phyloP scores from a whole-genome alignment of 2,888 invertebrate species.

The Ennomos quercinarius region DNA sequence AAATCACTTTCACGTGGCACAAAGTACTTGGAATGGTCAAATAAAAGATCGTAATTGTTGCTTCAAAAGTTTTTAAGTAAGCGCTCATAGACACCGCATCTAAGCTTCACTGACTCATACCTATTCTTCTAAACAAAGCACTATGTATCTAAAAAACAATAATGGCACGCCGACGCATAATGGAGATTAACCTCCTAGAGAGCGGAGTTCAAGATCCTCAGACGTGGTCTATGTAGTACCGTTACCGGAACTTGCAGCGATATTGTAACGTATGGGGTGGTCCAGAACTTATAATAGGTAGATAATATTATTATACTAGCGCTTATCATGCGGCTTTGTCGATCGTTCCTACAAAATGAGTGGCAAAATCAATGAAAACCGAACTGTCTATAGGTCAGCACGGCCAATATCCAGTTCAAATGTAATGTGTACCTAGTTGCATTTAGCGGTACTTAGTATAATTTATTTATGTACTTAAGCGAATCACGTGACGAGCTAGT shows the following conservation, averaged over 20 bases:
- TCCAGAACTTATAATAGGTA: constrained; percentile 3
- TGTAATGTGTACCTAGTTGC: too few species aligned
- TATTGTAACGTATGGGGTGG: constrained; percentile 28
- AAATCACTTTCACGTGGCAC: too few species aligned
- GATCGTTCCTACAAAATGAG: too few species aligned
- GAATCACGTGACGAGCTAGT: too few species aligned
- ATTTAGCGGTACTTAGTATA: too few species aligned
- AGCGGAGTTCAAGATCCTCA: constrained; percentile 35
- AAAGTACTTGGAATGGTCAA: too few species aligned
- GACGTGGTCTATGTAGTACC: constrained; percentile 22
- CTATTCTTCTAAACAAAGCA: constrained; percentile 23
- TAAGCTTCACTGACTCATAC: constrained; percentile 6
- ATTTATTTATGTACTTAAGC: too few species aligned
- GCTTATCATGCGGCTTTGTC: too few species aligned
- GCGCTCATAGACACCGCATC: constrained; percentile 1
- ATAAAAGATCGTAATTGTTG: too few species aligned
- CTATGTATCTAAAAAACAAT: constrained; percentile 32
- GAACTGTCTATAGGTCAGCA: too few species aligned
- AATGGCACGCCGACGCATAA: constrained; percentile 37
- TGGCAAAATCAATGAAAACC: too few species aligned
- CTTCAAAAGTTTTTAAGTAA: background rate
- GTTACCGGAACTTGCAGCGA: constrained; percentile 35
- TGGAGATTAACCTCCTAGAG: constrained; percentile 40
- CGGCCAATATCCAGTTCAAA: too few species aligned
- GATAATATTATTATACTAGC: background rate